Evolutionary conservation across 2,888 invertebrate genomes (phyloP), one percentile per base, ranked within the genome.

Genomic region (Eupithecia tripunctaria): DNA sequence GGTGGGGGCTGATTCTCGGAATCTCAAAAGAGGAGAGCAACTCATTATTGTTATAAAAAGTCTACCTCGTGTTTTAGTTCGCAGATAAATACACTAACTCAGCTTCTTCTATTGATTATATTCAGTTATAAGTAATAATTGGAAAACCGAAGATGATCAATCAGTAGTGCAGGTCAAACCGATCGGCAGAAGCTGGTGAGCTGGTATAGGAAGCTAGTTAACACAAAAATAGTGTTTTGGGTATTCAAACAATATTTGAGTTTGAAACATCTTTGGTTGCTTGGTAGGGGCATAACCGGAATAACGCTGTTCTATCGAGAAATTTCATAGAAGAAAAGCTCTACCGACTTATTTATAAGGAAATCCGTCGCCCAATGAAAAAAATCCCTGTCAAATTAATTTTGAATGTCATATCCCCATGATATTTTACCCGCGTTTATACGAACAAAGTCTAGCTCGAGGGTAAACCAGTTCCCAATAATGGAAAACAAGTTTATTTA

Each of bases 391-490:
- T 43, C 1, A 6, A n/a, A 43, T 18, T 47, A n/a, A 47, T 21
- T 4, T 56, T 25, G 4, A 60, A 29, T 29, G 29, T 18, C 29
- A 60, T 60, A 15, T 60, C 60, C 29, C 18, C 18, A 29, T 29
- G 15, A 29, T 60, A 60, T 56, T 36, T 27, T 60, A 60, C 27
- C 15, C 8, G 18, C 60, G 29, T 15, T 29, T 18, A 60, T 60
- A 60, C 7, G 60, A 29, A 60, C 29, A 18, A 29, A 29, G 29
- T 60, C 64, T 67, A 59, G 59, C 18, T 67, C 64, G 63, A 67
- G 32, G 62, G 41, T 36, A 29, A 73, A 70, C 62, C 27, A 59
- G 21, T 63, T n/a, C 29, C 41, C 67, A 51, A 47, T 32, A 38
- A 67, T 25, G 43, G 41, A 65, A 65, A 65, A 65, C 56, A 29